A percentile compares a stretch with the other conserved stretches of the same genome.
These are phyloP conservation scores for Diglossa brunneiventris DNA, from an alignment of 2,113 vertebrate genomes.

Conservation along the genomic window DNA sequence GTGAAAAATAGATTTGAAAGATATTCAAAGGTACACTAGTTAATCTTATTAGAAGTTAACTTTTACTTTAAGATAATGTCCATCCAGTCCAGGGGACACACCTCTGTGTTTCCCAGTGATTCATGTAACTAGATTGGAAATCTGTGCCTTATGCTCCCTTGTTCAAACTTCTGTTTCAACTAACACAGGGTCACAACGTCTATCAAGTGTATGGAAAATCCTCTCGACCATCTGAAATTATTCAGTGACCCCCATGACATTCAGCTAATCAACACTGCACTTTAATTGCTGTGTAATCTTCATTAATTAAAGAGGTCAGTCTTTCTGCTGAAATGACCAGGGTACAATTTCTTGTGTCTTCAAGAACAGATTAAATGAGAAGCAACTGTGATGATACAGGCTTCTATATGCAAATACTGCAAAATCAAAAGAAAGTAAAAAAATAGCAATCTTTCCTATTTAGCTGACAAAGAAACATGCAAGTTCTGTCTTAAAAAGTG, in stretches of 20 bases:
- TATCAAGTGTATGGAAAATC: background rate
- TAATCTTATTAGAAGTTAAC: background rate
- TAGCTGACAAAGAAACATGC: background rate
- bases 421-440: background rate
- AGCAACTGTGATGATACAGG: background rate
- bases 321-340: background rate
- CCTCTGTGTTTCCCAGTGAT: background rate
- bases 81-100: background rate
- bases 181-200: background rate
- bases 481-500: background rate
- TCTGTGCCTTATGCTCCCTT: background rate
- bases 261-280: background rate
- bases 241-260: background rate
- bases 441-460: background rate
- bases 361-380: background rate
- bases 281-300: constrained; percentile 14
- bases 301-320: background rate
- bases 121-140: background rate
- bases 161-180: background rate
- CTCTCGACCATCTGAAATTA: background rate
- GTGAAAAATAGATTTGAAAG: background rate
- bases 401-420: background rate
- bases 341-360: background rate
- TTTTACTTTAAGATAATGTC: background rate
- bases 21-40: background rate